phyloP scores from a whole-genome alignment of 2,888 invertebrate genomes.

The Julus scandinavius region DNA sequence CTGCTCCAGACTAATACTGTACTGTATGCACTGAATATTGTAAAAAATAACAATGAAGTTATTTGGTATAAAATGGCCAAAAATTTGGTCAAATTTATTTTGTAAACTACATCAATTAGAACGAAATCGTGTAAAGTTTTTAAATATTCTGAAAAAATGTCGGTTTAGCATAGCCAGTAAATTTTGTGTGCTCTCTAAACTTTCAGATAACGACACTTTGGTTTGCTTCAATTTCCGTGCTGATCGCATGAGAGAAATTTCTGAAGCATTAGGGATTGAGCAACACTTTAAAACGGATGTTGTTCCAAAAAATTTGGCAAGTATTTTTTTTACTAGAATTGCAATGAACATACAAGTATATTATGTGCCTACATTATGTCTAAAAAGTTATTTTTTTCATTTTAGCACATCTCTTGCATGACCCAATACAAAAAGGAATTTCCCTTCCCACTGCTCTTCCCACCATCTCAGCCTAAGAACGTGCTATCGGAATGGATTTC shows the following conservation, averaged over 20 bases:
- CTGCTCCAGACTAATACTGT: too few species aligned
- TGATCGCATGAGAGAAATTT: conserved; percentile 67
- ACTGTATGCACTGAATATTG: too few species aligned
- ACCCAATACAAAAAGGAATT: conserved; percentile 68
- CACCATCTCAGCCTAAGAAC: conserved; percentile 66
- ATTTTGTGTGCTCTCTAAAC: too few species aligned
- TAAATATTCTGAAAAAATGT: too few species aligned
- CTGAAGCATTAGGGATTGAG: conserved; percentile 64
- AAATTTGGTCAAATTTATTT: not conserved
- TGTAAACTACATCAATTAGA: too few species aligned
- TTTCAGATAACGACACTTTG: conserved; percentile 66
- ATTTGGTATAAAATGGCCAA: too few species aligned
- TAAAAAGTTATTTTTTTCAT: conserved; percentile 33
- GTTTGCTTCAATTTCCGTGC: conserved; percentile 68
- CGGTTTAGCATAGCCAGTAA: too few species aligned
- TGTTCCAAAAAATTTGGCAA: conserved; percentile 61
- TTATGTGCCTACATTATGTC: not conserved
- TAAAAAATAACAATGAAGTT: too few species aligned
- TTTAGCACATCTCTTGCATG: conserved; percentile 61
- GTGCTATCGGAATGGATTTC: conserved; percentile 67
- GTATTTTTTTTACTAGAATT: not conserved
- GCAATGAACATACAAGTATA: not conserved
- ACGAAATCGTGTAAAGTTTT: too few species aligned
- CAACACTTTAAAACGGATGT: conserved; percentile 62
- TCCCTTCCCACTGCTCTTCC: conserved; percentile 66